Conservation (phyloP, 1,140 invertebrate species). For the Achroia grisella region DNA sequence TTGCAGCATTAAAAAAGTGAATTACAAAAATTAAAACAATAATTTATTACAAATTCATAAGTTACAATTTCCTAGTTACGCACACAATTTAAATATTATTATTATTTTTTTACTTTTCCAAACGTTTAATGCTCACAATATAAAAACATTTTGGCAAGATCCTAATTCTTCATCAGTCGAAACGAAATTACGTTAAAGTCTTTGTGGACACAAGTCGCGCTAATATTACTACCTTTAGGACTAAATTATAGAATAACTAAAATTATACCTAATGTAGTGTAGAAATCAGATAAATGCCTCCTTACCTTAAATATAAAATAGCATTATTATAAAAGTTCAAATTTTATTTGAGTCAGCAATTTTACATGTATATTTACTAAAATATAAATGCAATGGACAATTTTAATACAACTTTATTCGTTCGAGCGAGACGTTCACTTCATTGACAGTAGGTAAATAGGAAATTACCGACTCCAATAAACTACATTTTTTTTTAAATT, state of each 20-base stretch:
- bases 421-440: too few relatives aligned
- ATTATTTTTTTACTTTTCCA: constrained; percentile 6
- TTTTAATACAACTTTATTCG: too few relatives aligned
- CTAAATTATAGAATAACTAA: not conserved
- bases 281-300: constrained; percentile 12
- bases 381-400: too few relatives aligned
- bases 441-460: too few relatives aligned
- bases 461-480: too few relatives aligned
- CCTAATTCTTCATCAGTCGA: constrained; percentile 38
- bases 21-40: constrained; percentile 5
- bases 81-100: not conserved
- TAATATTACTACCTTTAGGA: too few relatives aligned
- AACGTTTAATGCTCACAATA: constrained; percentile 7
- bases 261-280: constrained; percentile 2
- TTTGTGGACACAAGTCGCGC: too few relatives aligned
- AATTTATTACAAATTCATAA: constrained; percentile 5
- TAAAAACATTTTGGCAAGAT: constrained; percentile 52
- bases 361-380: too few relatives aligned
- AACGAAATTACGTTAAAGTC: not conserved
- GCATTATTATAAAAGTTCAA: too few relatives aligned
- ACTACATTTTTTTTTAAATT: too few relatives aligned
- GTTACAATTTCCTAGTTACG: too few relatives aligned
- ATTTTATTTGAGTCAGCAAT: too few relatives aligned
- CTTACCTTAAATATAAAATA: not conserved
- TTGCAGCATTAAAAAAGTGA: constrained; percentile 40